A percentile compares a stretch with the other conserved stretches of the same genome.
These are phyloP conservation scores for Apocheima hispidaria DNA, from an alignment of 2,888 invertebrate genomes.

Conservation along the genomic window DNA sequence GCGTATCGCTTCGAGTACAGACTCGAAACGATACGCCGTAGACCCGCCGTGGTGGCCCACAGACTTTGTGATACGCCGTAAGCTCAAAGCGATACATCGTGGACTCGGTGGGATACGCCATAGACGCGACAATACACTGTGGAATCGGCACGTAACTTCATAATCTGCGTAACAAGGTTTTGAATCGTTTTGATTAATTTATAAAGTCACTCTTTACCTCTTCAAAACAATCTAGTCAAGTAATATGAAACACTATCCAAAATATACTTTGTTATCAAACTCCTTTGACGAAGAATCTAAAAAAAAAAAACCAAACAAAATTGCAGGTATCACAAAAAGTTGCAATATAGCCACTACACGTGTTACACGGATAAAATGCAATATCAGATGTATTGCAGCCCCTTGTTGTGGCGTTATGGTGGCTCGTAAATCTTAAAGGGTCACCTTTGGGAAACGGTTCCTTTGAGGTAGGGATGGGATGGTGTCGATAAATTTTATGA, in stretches of 20 bases:
- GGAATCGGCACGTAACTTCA: too few relatives aligned
- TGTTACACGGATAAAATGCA: slow-evolving; percentile 59
- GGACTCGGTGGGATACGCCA: too few relatives aligned
- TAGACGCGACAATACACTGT: too few relatives aligned
- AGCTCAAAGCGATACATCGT: too few relatives aligned
- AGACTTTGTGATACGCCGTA: too few relatives aligned
- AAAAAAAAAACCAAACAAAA: slow-evolving; percentile 12
- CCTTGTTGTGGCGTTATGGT: slow-evolving; percentile 54
- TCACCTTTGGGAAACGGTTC: slow-evolving; percentile 54
- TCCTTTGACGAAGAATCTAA: not conserved
- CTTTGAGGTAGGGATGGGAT: slow-evolving; percentile 43
- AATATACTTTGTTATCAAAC: not conserved
- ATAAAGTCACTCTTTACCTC: too few relatives aligned
- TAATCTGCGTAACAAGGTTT: too few relatives aligned
- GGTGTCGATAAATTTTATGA: slow-evolving; percentile 15
- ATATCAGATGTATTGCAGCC: slow-evolving; percentile 60
- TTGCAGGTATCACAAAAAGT: slow-evolving; percentile 39
- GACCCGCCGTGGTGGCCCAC: too few relatives aligned
- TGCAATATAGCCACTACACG: slow-evolving; percentile 43
- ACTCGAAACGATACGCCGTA: not conserved
- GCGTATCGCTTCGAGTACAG: too few relatives aligned
- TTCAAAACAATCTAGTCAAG: too few relatives aligned
- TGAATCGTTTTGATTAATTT: not conserved
- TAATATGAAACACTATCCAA: too few relatives aligned
- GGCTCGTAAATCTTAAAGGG: slow-evolving; percentile 62